These are phyloP conservation scores for Chauna torquata DNA, from an alignment of 2,113 vertebrate species.

Conservation along the genomic window DNA sequence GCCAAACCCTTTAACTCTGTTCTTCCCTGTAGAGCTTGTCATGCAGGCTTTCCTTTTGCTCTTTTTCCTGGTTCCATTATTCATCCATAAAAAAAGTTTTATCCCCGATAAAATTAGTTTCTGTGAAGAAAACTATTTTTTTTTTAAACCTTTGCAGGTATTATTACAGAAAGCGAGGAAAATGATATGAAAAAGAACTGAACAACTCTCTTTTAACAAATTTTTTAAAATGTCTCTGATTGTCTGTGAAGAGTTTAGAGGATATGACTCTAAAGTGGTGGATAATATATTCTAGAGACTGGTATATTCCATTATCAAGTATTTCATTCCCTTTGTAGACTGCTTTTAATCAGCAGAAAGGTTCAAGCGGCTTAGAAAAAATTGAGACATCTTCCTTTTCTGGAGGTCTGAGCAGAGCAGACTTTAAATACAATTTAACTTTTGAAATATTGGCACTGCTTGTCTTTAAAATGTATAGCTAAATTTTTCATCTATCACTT, in stretches of 20 bases:
- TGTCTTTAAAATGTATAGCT: not conserved
- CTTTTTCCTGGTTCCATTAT: not conserved
- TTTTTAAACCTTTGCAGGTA: not conserved
- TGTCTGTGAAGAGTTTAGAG: not conserved
- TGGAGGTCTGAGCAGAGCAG: not conserved
- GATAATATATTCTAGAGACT: not conserved
- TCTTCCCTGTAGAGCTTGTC: not conserved
- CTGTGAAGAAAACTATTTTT: not conserved
- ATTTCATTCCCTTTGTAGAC: not conserved
- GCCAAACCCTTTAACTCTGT: not conserved
- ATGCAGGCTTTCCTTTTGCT: not conserved
- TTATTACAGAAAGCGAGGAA: not conserved
- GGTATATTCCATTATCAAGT: not conserved
- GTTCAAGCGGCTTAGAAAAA: not conserved
- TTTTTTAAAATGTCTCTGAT: not conserved
- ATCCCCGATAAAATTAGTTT: not conserved
- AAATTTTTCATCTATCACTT: not conserved
- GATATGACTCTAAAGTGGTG: not conserved
- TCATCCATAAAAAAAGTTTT: not conserved
- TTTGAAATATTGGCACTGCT: not conserved
- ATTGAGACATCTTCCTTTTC: not conserved
- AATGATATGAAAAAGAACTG: not conserved
- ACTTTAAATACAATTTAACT: not conserved
- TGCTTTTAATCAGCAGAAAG: not conserved
- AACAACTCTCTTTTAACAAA: not conserved